Percentiles rank a stretch among this genome's conserved stretches.
These are phyloP conservation scores for Drosophila recens DNA, from an alignment of 2,888 invertebrate genomes.

Conservation along the genomic window DNA sequence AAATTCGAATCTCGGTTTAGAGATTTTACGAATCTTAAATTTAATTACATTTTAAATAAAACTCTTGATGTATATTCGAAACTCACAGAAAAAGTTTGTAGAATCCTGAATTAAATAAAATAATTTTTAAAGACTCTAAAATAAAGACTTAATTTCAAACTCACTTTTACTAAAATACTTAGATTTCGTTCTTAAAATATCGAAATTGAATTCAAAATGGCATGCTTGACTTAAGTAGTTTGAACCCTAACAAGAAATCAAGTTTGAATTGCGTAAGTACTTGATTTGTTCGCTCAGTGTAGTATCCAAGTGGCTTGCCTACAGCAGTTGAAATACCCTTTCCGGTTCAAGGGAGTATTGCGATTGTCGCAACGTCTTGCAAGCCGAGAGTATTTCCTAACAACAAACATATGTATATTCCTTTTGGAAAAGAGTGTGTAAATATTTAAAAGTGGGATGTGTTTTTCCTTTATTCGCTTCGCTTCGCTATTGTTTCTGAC, in stretches of 20 bases:
- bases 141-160: too few species aligned
- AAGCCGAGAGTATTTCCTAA: background rate
- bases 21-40: too few species aligned
- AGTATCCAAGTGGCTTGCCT: background rate
- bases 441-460: background rate
- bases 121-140: too few species aligned
- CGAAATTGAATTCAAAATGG: too few species aligned
- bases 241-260: background rate
- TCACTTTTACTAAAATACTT: too few species aligned
- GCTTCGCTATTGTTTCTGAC: slow-evolving; percentile 31
- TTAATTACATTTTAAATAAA: too few species aligned
- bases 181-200: too few species aligned
- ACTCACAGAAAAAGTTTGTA: too few species aligned
- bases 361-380: background rate
- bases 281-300: background rate
- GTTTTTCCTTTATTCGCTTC: slow-evolving; percentile 19
- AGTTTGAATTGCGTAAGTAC: background rate
- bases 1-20: too few species aligned
- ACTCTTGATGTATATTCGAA: too few species aligned
- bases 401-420: background rate
- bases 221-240: background rate
- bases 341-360: background rate
- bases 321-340: slow-evolving; percentile 22
- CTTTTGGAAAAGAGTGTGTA: background rate
- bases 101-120: too few species aligned